Base-by-base conservation (phyloP, 2,113 vertebrate genomes). In the Lathamus discolor region DNA sequence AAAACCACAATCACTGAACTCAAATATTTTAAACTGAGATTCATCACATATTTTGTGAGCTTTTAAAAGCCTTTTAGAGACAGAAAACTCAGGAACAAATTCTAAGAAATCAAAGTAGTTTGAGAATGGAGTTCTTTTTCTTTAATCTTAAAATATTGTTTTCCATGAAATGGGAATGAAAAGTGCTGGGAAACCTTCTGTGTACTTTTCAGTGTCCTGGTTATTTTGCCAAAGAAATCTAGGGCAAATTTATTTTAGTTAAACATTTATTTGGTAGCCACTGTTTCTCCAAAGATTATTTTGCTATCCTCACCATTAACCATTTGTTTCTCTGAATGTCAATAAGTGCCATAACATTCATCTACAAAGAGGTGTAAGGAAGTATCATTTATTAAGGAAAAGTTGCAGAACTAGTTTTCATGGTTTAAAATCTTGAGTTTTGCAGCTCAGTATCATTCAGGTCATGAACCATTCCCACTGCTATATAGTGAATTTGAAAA, bases 231-330 rank as follows among this genome's bases (percentile, higher is more conserved):
- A 95, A 95, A 94, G 78, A 93, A 96, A 91, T 89, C 83, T 68
- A 96, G 85, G 94, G 85, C 73, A 97, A 95, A 93, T 97, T 96
- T 97, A 96, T 97, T 96, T 97, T 97, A 97, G 97, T 96, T 96
- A 97, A 97, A 96, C 90, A 88, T 97, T 93, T 73, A 84, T 82
- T 81, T 84, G 76, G 61, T 72, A 63, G 81, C 17, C 89, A 70
- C 81, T 97, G 64, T 88, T 96, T 95, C 82, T 94, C 96, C 90
- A 88, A 57, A 87, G 88, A 61, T 64, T 41, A 76, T 88, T 94
- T 90, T 96, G 61, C 59, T 91, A 64, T 29, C 64, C n/a, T 93
- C 54, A 75, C 49, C 63, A 83, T 80, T 86, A 97, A 97, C 95
- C 78, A 77, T 90, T 95, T 97, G 76, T 88, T 95, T 94, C 55